A percentile compares a stretch with the other conserved stretches of the same genome.
Evolutionary conservation across 2,113 vertebrate genomes (phyloP).

Genomic region (Pteropus alecto): DNA sequence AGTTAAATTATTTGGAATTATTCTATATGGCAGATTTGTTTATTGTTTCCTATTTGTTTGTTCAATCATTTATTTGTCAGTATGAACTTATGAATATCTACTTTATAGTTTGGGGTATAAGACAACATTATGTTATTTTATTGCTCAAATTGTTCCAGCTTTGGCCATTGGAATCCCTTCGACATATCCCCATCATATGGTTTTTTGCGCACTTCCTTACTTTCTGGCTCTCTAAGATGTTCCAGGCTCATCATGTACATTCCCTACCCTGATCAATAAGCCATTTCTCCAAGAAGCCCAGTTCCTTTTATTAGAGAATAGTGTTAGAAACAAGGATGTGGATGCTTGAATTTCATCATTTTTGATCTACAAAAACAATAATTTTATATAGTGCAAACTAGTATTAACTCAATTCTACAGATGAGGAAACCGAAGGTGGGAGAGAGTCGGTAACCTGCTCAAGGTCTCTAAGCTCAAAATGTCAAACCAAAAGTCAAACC

Average conservation of each 20-base stretch:
- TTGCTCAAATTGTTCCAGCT: not conserved
- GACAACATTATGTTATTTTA: not conserved
- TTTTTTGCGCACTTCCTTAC: not conserved
- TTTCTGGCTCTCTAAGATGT: not conserved
- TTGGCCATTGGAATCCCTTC: not conserved
- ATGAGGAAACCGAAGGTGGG: not conserved
- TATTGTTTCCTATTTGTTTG: not conserved
- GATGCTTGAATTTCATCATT: not conserved
- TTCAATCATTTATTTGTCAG: not conserved
- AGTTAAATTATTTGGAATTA: not conserved
- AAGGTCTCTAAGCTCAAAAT: not conserved
- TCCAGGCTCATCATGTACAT: not conserved
- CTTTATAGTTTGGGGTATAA: not conserved
- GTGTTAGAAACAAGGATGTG: not conserved
- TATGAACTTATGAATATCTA: not conserved
- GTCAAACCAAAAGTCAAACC: not conserved
- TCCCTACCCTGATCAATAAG: not conserved
- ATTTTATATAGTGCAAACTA: not conserved
- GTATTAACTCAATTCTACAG: not conserved
- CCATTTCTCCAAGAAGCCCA: not conserved
- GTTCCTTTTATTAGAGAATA: slow-evolving; percentile 1
- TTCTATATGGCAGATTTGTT: not conserved
- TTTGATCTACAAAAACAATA: not conserved
- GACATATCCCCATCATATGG: not conserved
- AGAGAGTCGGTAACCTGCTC: not conserved